Conservation (phyloP, 2,113 vertebrate species). For the Perca flavescens region DNA sequence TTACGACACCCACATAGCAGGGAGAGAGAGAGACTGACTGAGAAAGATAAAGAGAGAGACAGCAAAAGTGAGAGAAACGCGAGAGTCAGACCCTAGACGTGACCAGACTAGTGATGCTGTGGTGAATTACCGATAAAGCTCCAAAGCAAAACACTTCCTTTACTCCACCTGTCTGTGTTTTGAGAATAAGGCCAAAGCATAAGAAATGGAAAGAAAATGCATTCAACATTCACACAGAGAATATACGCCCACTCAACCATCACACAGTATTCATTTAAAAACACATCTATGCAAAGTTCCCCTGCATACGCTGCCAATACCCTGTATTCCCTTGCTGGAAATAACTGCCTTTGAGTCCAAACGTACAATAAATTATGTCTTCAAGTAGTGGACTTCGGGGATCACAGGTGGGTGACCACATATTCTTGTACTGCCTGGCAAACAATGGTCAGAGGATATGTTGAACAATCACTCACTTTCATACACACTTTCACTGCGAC, state of each 20-base stretch:
- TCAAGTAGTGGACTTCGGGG: conserved; percentile 25
- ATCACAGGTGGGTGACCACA: conserved; percentile 39
- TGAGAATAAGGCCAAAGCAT: conserved; percentile 46
- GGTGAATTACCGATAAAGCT: conserved; percentile 59
- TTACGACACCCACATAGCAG: conserved; percentile 35
- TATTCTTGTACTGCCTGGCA: conserved; percentile 37
- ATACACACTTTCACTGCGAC: conserved; percentile 9
- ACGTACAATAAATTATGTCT: conserved; percentile 36
- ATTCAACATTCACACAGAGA: conserved; percentile 36
- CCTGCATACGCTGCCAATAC: conserved; percentile 25
- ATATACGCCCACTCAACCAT: conserved; percentile 33
- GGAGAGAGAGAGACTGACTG: conserved; percentile 2
- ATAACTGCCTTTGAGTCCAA: conserved; percentile 21
- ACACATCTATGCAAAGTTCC: conserved; percentile 38
- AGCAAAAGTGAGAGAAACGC: conserved; percentile 21
- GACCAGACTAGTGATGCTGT: conserved; percentile 63
- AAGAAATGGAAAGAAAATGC: conserved; percentile 15
- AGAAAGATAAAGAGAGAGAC: conserved; percentile 2
- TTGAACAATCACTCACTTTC: conserved; percentile 27
- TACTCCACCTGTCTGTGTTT: conserved; percentile 32
- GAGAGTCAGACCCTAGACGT: conserved; percentile 45
- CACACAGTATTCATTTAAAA: conserved; percentile 48
- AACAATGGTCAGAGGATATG: conserved; percentile 41
- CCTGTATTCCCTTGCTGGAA: conserved; percentile 31
- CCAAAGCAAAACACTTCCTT: conserved; percentile 48